phyloP scores from a whole-genome alignment of 2,888 invertebrate species.

The Ashinkailepas kermadecensis region DNA sequence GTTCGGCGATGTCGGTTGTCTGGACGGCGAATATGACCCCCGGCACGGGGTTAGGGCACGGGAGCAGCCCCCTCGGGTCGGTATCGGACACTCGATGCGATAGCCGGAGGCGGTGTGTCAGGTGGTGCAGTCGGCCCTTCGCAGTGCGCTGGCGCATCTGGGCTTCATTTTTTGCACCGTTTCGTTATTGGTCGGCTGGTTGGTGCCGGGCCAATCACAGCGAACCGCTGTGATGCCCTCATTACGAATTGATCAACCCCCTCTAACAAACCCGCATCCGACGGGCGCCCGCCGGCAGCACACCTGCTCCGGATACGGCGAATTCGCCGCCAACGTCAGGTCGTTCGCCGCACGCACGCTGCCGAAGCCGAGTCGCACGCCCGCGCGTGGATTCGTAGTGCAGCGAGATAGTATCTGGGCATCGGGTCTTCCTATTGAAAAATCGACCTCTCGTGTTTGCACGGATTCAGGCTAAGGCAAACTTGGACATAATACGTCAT shows the following conservation, averaged over 20 bases:
- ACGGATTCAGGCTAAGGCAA: constrained; percentile 4
- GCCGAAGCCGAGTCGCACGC: background rate
- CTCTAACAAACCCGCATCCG: constrained; percentile 8
- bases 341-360: background rate
- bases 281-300: background rate
- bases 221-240: background rate
- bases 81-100: background rate
- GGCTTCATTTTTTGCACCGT: background rate
- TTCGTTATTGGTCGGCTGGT: background rate
- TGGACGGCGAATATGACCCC: too few relatives aligned
- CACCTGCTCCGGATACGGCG: background rate
- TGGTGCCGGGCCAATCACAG: background rate
- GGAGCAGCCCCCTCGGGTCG: too few relatives aligned
- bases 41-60: too few relatives aligned
- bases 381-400: background rate
- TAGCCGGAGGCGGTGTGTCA: background rate
- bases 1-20: too few relatives aligned
- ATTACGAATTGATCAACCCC: constrained; percentile 20
- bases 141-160: background rate
- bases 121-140: too few relatives aligned
- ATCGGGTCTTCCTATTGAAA: constrained; percentile 3
- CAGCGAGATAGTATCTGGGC: background rate
- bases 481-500: background rate
- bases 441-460: constrained; percentile 15
- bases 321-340: background rate